phyloP scores from a whole-genome alignment of 2,797 vertebrate genomes.

The Enteromius viviparus region DNA sequence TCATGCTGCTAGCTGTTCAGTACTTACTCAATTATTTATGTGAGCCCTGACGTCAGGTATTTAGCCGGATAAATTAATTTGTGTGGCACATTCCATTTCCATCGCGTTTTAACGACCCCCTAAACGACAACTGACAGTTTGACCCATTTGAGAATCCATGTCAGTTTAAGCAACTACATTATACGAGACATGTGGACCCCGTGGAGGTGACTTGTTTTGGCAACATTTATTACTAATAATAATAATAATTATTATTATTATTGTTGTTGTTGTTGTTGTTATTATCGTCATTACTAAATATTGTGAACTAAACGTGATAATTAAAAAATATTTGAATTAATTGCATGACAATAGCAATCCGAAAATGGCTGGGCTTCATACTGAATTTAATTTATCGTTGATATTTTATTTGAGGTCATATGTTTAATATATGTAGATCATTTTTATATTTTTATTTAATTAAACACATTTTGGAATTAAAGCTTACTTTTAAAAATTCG shows the following conservation, averaged over 20 bases:
- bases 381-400: neutral
- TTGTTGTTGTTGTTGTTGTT: neutral
- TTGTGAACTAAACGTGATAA: neutral
- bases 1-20: constrained; percentile 74
- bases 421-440: neutral
- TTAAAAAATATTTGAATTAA: neutral
- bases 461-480: neutral
- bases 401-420: neutral
- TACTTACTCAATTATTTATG: constrained; percentile 86
- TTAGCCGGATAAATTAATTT: constrained; percentile 90
- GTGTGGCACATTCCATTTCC: constrained; percentile 85
- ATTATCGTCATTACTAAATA: neutral
- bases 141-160: constrained; percentile 88
- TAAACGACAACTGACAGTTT: constrained; percentile 89
- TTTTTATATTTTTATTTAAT: neutral
- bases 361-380: neutral
- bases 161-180: constrained; percentile 75
- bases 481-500: neutral
- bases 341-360: neutral
- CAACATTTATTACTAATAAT: constrained; percentile 34
- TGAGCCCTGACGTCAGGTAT: constrained; percentile 76
- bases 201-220: constrained; percentile 37
- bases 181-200: constrained; percentile 11
- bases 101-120: constrained; percentile 85
- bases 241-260: neutral